A percentile compares a stretch with the other conserved stretches of the same genome.
Conservation (phyloP, 2,888 invertebrate genomes). For the Cenopis cana region DNA sequence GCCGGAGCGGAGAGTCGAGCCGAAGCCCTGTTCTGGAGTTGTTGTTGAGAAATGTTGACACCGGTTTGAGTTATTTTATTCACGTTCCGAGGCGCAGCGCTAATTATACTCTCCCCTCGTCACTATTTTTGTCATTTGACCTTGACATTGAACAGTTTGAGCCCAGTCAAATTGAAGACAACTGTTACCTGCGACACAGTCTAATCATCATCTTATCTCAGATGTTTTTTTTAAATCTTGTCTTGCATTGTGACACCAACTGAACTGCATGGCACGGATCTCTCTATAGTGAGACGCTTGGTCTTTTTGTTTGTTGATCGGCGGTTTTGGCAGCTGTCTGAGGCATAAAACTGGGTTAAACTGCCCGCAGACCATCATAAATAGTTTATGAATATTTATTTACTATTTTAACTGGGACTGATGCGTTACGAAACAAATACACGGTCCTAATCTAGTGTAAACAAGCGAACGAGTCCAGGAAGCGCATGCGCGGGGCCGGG, state of each 20-base stretch:
- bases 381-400: slow-evolving; percentile 41
- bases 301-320: slow-evolving; percentile 13
- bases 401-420: slow-evolving; percentile 25
- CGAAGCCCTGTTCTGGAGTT: neutral
- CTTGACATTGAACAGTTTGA: neutral
- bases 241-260: neutral
- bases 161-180: no score
- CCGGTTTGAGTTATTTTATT: slow-evolving; percentile 1
- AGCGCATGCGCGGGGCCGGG: slow-evolving; percentile 16
- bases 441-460: slow-evolving; percentile 23
- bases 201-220: no score
- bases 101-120: neutral
- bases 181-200: no score
- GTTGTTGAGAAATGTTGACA: slow-evolving; percentile 11
- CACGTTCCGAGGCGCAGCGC: neutral
- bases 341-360: slow-evolving; percentile 35
- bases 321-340: slow-evolving; percentile 39
- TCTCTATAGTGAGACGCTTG: slow-evolving; percentile 23
- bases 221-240: neutral
- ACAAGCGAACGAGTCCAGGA: slow-evolving; percentile 8
- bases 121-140: neutral
- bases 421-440: slow-evolving; percentile 24
- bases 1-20: neutral
- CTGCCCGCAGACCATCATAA: slow-evolving; percentile 32
- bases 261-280: neutral